These are phyloP conservation scores for Axis porcinus DNA, from an alignment of 2,113 vertebrate genomes.

Conservation along the genomic window DNA sequence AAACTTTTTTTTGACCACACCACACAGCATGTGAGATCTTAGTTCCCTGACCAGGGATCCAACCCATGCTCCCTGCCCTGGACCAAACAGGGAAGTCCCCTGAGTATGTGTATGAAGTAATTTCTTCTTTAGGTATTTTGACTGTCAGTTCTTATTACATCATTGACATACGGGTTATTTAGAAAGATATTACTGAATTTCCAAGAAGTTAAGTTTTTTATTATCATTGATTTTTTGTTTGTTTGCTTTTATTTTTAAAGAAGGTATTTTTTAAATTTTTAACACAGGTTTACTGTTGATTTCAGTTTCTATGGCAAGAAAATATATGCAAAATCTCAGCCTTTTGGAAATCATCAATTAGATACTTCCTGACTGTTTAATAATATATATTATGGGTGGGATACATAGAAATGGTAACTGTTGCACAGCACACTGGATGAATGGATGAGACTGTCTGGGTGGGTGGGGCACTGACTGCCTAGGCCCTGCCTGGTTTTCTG, in stretches of 20 bases:
- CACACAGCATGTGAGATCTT: neutral
- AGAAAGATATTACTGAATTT: neutral
- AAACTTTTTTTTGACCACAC: neutral
- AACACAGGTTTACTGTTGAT: neutral
- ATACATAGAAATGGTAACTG: neutral
- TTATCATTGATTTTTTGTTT: neutral
- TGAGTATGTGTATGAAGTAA: neutral
- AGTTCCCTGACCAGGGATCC: neutral
- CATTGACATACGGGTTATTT: neutral
- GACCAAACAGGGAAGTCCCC: neutral
- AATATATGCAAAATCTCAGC: neutral
- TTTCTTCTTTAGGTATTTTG: neutral
- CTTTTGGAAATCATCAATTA: neutral
- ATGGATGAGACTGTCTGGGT: neutral
- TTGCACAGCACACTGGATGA: neutral
- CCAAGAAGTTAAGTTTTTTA: neutral
- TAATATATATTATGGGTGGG: neutral
- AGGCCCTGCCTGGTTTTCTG: neutral
- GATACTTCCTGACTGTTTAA: neutral
- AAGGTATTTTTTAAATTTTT: neutral
- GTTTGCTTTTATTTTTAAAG: neutral
- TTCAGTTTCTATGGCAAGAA: neutral
- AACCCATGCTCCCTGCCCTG: neutral
- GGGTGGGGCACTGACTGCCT: neutral
- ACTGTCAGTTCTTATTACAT: neutral